Base-by-base conservation (phyloP, 2,797 vertebrate species). In the Clarias platycephalus region DNA sequence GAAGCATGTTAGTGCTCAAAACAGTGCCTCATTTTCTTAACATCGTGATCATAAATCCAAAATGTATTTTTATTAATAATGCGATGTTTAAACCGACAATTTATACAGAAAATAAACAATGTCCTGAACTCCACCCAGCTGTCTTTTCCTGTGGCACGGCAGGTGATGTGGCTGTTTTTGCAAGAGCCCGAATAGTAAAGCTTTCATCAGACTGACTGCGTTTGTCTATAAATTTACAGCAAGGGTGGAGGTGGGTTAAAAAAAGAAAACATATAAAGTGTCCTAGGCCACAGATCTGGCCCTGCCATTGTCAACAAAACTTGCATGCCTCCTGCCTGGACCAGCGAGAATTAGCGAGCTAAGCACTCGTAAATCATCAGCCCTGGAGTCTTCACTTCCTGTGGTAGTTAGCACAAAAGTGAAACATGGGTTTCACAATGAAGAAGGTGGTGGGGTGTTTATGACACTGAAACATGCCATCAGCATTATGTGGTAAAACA, bases 281-380 rank as follows among this genome's bases (percentile, higher is more conserved):
- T 81, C 83, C 16, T 53, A 76, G 80, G 34, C 20, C 76, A 81
- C 76, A 84, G 82, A 75, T 85, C 76, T 63, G 84, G 77, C 83
- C 86, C 82, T 82, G 84, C 83, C 89, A 87, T 78, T 63, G 82
- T 82, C 60, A 78, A 88, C 87, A 92, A 90, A 91, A 90, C 89
- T 90, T 83, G 88, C 88, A 86, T 85, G 70, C 81, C 83, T 87
- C 78, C 89, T 88, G 85, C 86, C 81, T 76, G 84, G 82, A 85
- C 85, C 84, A 79, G 1, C 3, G 82, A 92, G 88, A 92, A 91
- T 91, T 89, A 91, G 92, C 90, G 90, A 90, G 74, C 90, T 88
- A 90, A 90, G 90, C 89, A 88, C 81, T 91, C 86, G 86, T 93
- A 91, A 93, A 92, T 93, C 90, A 91, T 78, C 55, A 57, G 70